Percentiles rank a stretch among this genome's conserved stretches.
Conservation (phyloP, 2,797 vertebrate species). For the Sebastes taczanowskii region DNA sequence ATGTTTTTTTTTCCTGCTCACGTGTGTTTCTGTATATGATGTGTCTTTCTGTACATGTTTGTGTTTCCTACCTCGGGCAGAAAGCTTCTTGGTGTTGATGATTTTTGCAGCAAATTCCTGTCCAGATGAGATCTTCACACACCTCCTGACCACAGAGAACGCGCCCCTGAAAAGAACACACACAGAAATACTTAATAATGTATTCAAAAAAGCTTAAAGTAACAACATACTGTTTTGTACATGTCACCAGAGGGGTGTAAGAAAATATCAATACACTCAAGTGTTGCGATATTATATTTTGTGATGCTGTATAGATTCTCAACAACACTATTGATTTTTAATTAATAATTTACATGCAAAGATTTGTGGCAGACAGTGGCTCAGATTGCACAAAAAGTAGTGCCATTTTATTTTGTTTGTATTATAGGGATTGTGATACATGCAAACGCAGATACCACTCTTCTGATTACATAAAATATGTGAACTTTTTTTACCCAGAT, state of each 20-base stretch:
- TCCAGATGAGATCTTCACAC: constrained; percentile 95
- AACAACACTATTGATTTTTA: no score
- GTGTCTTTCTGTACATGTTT: not conserved
- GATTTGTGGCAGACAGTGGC: no score
- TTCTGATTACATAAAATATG: no score
- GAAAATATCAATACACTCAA: no score
- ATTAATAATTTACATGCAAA: no score
- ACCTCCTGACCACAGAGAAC: constrained; percentile 96
- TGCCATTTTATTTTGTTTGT: no score
- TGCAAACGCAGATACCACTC: no score
- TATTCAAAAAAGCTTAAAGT: not conserved
- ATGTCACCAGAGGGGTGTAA: not conserved
- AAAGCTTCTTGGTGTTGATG: constrained; percentile 99
- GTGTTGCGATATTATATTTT: no score
- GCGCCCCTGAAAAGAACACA: constrained; percentile 86
- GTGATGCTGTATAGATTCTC: no score
- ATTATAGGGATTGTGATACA: no score
- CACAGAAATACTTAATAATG: constrained; percentile 5
- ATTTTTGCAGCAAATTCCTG: constrained; percentile 99
- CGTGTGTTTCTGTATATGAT: not conserved
- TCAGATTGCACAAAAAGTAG: no score
- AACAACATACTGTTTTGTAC: not conserved
- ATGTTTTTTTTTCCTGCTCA: constrained; percentile 8
- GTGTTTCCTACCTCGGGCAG: constrained; percentile 90
- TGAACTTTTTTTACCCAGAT: no score